phyloP scores from a whole-genome alignment of 2,888 invertebrate genomes.

The Cataglyphis livida region DNA sequence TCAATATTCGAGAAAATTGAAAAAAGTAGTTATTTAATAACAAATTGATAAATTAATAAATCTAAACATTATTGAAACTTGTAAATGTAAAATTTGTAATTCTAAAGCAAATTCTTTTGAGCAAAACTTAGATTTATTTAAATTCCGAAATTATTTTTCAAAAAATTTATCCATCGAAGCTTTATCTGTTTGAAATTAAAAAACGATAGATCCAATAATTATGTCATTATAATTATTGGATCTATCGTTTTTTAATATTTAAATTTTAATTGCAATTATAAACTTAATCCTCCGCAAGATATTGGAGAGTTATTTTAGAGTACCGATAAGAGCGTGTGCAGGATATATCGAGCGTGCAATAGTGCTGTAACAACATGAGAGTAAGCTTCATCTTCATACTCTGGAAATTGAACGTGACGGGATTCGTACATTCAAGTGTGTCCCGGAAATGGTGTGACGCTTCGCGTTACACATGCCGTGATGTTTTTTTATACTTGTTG shows the following conservation, averaged over 20 bases:
- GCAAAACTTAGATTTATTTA: constrained; percentile 20
- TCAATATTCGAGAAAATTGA: not conserved
- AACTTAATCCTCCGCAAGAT: constrained; percentile 15
- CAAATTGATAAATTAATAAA: not conserved
- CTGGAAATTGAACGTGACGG: constrained; percentile 37
- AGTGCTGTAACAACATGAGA: constrained; percentile 14
- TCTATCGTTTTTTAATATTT: not conserved
- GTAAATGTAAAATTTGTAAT: constrained; percentile 1
- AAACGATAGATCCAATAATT: no score
- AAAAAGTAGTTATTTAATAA: not conserved
- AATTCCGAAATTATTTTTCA: not conserved
- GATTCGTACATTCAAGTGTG: constrained; percentile 35
- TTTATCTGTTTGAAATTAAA: not conserved
- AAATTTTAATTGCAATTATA: constrained; percentile 21
- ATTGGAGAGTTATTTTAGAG: not conserved
- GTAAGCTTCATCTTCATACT: constrained; percentile 31
- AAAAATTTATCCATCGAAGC: not conserved
- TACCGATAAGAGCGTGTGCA: not conserved
- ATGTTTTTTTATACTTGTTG: constrained; percentile 28
- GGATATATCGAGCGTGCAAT: constrained; percentile 16
- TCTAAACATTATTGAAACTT: constrained; percentile 1
- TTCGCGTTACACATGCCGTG: constrained; percentile 14
- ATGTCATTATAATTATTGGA: not conserved
- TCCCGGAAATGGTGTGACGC: constrained; percentile 16
- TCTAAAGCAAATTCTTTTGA: not conserved